Percentiles rank a stretch among this genome's conserved stretches.
phyloP scores from a whole-genome alignment of 2,113 vertebrate species.

The Butorides virescens region DNA sequence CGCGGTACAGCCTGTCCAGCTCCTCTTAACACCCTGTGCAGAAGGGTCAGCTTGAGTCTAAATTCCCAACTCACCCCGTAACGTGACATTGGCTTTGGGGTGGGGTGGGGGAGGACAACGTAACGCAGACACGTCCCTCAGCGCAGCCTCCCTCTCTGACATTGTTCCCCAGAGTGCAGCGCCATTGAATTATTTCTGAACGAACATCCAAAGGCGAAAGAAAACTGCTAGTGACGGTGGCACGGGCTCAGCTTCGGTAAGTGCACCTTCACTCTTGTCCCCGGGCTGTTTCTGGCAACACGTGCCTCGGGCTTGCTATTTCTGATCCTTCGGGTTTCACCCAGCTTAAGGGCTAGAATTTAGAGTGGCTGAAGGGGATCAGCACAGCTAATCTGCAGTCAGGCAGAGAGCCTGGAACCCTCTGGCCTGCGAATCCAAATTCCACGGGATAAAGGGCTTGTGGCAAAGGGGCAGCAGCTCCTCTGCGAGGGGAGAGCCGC shows the following conservation, averaged over 20 bases:
- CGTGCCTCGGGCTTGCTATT: fast-evolving
- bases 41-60: fast-evolving
- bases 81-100: fast-evolving
- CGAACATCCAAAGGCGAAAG: conserved; percentile 65
- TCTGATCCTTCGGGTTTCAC: fast-evolving
- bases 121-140: fast-evolving
- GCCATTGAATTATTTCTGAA: conserved; percentile 90
- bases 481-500: neutral
- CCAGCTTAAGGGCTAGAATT: too few species aligned
- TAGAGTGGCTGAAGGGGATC: neutral
- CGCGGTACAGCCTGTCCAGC: neutral
- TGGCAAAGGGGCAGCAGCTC: neutral
- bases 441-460: fast-evolving
- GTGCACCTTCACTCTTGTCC: neutral
- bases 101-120: fast-evolving
- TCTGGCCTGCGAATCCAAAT: too few species aligned
- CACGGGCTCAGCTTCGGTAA: neutral
- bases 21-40: neutral
- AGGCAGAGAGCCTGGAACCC: too few species aligned
- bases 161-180: conserved; percentile 72
- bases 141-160: neutral
- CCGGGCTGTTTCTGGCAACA: fast-evolving
- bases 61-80: fast-evolving
- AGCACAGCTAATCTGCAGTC: too few species aligned
- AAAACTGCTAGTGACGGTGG: neutral